Evolutionary conservation across 2,797 vertebrate genomes (phyloP).

Genomic region (Amblyopsis hoosieri): DNA sequence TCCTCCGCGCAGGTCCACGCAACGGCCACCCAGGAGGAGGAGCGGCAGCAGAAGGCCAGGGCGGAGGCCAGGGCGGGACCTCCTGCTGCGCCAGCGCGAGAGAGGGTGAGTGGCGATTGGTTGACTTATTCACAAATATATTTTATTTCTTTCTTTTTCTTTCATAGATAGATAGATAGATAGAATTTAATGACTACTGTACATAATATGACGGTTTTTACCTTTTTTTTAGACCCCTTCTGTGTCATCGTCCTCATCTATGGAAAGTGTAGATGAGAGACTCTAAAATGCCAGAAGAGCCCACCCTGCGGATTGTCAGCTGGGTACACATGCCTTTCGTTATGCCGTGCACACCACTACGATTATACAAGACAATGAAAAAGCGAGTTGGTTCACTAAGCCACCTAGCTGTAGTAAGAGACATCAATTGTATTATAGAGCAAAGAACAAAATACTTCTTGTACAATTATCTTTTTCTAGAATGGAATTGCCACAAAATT

Average conservation of each 20-base stretch:
- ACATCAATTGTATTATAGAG: no score
- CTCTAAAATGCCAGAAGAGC: conserved; percentile 56
- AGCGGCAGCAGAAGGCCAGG: background rate
- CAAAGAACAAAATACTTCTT: no score
- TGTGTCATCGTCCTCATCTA: conserved; percentile 63
- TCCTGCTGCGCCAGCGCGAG: conserved; percentile 38
- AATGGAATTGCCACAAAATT: background rate
- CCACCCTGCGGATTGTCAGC: background rate
- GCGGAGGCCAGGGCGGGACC: conserved; percentile 18
- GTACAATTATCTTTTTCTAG: no score
- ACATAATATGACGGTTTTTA: background rate
- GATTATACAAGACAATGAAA: background rate
- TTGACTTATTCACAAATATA: background rate
- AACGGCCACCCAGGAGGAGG: conserved; percentile 7
- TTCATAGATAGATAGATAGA: no score
- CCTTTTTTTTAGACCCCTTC: conserved; percentile 64
- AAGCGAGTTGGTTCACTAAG: no score
- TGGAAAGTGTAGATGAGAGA: conserved; percentile 53
- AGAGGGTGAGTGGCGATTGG: conserved; percentile 64
- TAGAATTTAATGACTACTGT: no score
- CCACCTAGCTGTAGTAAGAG: no score
- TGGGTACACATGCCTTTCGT: conserved; percentile 4
- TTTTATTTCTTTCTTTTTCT: no score
- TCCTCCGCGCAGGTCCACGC: conserved; percentile 29
- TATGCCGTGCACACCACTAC: conserved; percentile 10